Base-by-base conservation (phyloP, 2,888 invertebrate genomes). In the Aproaerema taeniolella region DNA sequence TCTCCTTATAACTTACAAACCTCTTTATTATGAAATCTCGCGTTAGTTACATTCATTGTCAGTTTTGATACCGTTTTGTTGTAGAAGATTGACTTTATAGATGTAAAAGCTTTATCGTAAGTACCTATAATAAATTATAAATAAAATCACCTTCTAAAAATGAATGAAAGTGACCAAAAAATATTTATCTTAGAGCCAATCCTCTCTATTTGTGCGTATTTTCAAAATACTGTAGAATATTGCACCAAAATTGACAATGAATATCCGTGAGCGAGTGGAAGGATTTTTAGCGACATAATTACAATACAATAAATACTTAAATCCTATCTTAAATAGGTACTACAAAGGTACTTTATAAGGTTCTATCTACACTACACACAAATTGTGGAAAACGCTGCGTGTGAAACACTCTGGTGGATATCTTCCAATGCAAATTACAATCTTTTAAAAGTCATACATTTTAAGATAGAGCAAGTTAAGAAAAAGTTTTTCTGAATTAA, bases 281-380 rank as follows among this genome's bases (percentile, higher is more conserved):
- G 61, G 67, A 60, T 73, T 71, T 75, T 78, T 70, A 68, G 62
- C 62, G 53, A 52, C 56, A 67, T 69, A 73, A 73, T 76, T 73
- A 76, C 69, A 76, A 65, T 62, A 69, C 67, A 67, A 53, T 86
- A 86, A 86, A 86, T 86, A 86, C 85, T 85, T 85, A 85, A 41
- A 25, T 28, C n/a, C 74, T 80, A 77, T 59, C 61, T 55, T 73
- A 72, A 69, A n/a, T n/a, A n/a, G n/a, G 61, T 57, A 55, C 68
- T 74, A 72, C 59, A 77, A 85, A 86, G 86, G 86, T 86, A 86
- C 85, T 82, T 63, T 76, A 72, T 73, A 72, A 71, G 71, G 67
- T 68, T 74, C 67, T 68, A 71, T 59, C 53, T 55, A 67, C 67
- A 47, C 30, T n/a, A n/a, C n/a, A 69, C 69, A 47, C 30, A 25